Percentiles rank a stretch among this genome's conserved stretches.
phyloP scores from a whole-genome alignment of 30 jellyfish, hydroid and myxozoan species.

The Haliclystus octoradiatus region DNA sequence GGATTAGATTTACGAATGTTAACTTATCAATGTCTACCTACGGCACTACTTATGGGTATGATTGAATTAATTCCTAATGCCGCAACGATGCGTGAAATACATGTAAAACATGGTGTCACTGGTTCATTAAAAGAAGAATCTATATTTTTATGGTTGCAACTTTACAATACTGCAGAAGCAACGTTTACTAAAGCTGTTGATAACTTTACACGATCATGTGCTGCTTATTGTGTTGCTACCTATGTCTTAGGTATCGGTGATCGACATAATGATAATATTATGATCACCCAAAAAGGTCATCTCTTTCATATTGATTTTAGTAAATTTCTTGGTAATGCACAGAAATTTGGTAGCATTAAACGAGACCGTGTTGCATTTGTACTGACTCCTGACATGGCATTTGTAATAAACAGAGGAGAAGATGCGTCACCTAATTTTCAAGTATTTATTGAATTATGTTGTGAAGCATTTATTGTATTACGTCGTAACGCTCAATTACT shows the following conservation, averaged over 20 bases:
- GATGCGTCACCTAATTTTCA: slow-evolving; percentile 66
- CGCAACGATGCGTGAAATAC: slow-evolving; percentile 84
- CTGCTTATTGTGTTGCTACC: slow-evolving; percentile 95
- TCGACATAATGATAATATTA: slow-evolving; percentile 93
- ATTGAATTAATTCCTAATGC: slow-evolving; percentile 68
- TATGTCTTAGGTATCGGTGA: slow-evolving; percentile 94
- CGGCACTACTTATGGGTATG: slow-evolving; percentile 83
- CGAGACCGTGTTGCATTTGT: slow-evolving; percentile 97
- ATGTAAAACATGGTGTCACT: slow-evolving; percentile 83
- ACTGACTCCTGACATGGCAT: slow-evolving; percentile 98
- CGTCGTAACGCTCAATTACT: slow-evolving; percentile 62
- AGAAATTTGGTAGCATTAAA: slow-evolving; percentile 69
- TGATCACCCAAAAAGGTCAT: slow-evolving; percentile 90
- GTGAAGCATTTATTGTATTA: slow-evolving; percentile 72
- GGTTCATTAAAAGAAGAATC: slow-evolving; percentile 95
- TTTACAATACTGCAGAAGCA: slow-evolving; percentile 50
- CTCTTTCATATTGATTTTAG: slow-evolving; percentile 89
- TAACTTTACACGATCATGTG: slow-evolving; percentile 87
- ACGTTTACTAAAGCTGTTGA: slow-evolving; percentile 67
- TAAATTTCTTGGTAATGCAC: slow-evolving; percentile 83
- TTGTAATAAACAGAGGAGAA: slow-evolving; percentile 77
- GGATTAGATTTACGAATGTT: slow-evolving; percentile 75
- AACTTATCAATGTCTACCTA: slow-evolving; percentile 78
- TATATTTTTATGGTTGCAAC: slow-evolving; percentile 77
- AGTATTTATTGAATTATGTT: slow-evolving; percentile 81